Base-by-base conservation (phyloP, 2,797 vertebrate species). In the Craterocephalus amniculus region DNA sequence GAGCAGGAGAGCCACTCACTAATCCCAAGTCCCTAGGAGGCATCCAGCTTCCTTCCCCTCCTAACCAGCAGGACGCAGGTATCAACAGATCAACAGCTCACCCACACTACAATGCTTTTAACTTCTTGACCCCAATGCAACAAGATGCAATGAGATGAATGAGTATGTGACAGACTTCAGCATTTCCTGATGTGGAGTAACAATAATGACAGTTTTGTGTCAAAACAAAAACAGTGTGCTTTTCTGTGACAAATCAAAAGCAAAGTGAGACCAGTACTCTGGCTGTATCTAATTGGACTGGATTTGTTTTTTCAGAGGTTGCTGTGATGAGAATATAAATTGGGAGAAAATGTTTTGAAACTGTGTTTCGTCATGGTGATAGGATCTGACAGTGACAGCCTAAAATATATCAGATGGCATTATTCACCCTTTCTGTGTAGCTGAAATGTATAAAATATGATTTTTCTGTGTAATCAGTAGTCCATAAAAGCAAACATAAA, bases 141-240 rank as follows among this genome's bases (percentile, higher is more conserved):
- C n/a, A n/a, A n/a, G n/a, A n/a, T n/a, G n/a, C n/a, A n/a, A 58
- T 26, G 14, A 72, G 72, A 63, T 54, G 7, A 65, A 71, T 45
- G 56, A 70, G n/a, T 70, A 45, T 65, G 57, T 54, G 56, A 73
- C 40, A 32, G 29, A 29, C 35, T n/a, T 55, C 34, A 55, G 9
- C 20, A 11, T 61, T 55, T 63, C 2, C 20, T 68, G n/a, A 54
- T 26, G 18, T 13, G 32, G n/a, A 67, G 35, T 26, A n/a, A 60
- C 22, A 18, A 14, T 45, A 54, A 55, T 32, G 0, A 57, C 10
- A 1, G 27, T 67, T 63, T 29, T 61, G 52, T 71, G 62, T 64
- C 58, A 38, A 67, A 69, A n/a, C 48, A 49, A 49, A 49, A 49
- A 49, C 8, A 24, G 11, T 52, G 4, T 18, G 65, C 6, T 51